phyloP scores from a whole-genome alignment of 2,113 vertebrate genomes.

The Climacteris rufus region DNA sequence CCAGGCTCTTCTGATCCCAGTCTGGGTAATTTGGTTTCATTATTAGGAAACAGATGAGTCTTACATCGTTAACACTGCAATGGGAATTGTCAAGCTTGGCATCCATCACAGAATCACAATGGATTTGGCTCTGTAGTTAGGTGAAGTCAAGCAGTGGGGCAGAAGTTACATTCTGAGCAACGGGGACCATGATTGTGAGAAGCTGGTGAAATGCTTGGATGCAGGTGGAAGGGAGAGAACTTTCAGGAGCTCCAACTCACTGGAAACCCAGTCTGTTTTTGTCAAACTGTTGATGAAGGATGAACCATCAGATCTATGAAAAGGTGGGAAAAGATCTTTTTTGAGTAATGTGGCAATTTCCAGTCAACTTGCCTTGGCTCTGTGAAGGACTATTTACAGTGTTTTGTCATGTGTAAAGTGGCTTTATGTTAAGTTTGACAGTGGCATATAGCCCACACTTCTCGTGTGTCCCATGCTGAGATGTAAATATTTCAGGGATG shows the following conservation, averaged over 20 bases:
- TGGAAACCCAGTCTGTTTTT: neutral
- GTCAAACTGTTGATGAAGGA: neutral
- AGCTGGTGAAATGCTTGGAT: neutral
- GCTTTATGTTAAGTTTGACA: constrained; percentile 21
- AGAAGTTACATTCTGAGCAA: neutral
- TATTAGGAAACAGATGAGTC: neutral
- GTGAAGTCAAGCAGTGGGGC: neutral
- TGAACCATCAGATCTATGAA: neutral
- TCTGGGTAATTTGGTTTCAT: neutral
- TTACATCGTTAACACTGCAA: accelerated
- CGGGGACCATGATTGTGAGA: neutral
- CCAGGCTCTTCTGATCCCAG: neutral
- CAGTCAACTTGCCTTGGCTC: neutral
- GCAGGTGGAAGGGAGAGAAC: neutral
- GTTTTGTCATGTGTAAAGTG: constrained; percentile 24
- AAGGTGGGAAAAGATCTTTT: neutral
- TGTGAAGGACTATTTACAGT: neutral
- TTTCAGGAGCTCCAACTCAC: neutral
- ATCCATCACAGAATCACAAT: neutral
- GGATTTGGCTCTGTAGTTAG: neutral
- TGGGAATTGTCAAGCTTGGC: neutral
- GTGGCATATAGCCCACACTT: neutral
- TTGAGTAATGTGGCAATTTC: neutral
- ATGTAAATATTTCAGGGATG: constrained; percentile 10
- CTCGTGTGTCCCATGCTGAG: neutral